Conservation (phyloP, 2,797 vertebrate species). For the Linurgus olivaceus region DNA sequence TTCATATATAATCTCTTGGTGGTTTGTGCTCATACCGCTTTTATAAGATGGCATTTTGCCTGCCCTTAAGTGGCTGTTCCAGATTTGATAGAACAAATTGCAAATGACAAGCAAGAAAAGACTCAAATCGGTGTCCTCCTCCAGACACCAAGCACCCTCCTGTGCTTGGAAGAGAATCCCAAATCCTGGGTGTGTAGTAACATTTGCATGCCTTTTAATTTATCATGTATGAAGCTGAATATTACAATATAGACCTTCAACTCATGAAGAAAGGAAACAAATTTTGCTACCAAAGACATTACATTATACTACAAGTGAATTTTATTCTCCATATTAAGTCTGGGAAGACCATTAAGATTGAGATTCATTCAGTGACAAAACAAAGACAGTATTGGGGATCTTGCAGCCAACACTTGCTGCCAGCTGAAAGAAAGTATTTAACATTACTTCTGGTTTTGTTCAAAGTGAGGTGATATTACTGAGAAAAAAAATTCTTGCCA, state of each 20-base stretch:
- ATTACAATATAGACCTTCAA: not conserved
- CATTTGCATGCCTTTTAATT: not conserved
- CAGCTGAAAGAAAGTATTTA: not conserved
- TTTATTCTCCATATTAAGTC: not conserved
- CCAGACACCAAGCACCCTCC: not conserved
- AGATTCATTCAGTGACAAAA: not conserved
- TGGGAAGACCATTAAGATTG: not conserved
- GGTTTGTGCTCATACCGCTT: not conserved
- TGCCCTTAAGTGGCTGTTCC: not conserved
- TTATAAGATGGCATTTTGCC: not conserved
- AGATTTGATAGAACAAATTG: not conserved
- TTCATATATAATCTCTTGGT: not conserved
- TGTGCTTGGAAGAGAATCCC: rapidly evolving
- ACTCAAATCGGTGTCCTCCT: not conserved
- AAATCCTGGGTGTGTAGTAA: not conserved
- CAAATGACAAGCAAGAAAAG: not conserved
- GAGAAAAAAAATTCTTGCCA: not conserved
- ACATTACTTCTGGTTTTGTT: not conserved
- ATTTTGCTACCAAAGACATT: not conserved
- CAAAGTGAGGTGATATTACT: not conserved
- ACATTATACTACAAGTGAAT: not conserved
- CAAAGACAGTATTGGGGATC: not conserved
- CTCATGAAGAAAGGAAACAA: not conserved
- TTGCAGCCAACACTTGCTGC: not conserved
- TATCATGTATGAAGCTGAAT: not conserved